phyloP scores from a whole-genome alignment of 2,888 invertebrate genomes.

The Polylopha cassiicola region DNA sequence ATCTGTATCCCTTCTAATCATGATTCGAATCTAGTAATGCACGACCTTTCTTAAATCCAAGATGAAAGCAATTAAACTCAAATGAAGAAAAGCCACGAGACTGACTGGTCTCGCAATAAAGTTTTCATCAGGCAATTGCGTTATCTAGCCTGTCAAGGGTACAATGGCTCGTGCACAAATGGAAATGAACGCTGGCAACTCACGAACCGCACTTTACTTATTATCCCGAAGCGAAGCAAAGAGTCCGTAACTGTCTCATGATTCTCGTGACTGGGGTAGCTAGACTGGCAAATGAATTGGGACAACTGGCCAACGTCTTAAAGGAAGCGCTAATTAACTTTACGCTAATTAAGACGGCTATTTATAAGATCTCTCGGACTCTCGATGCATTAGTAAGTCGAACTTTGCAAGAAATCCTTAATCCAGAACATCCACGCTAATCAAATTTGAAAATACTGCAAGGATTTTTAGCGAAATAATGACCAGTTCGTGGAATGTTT shows the following conservation, averaged over 20 bases:
- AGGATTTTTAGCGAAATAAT: too few relatives aligned
- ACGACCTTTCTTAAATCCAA: constrained; percentile 5
- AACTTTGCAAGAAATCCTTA: too few relatives aligned
- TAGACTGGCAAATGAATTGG: constrained; percentile 29
- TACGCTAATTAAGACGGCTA: constrained; percentile 12
- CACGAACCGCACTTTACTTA: constrained; percentile 48
- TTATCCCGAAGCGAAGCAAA: constrained; percentile 38
- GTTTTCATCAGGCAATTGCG: constrained; percentile 22
- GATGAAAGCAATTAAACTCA: constrained; percentile 8
- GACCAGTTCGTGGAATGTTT: too few relatives aligned
- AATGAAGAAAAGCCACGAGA: constrained; percentile 16
- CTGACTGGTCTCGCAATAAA: constrained; percentile 19
- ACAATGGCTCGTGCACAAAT: constrained; percentile 35
- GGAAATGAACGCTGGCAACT: constrained; percentile 41
- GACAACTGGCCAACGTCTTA: constrained; percentile 11
- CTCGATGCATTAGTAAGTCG: too few relatives aligned
- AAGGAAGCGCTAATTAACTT: constrained; percentile 11
- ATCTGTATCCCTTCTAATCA: neutral
- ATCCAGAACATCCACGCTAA: too few relatives aligned
- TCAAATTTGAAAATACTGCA: too few relatives aligned
- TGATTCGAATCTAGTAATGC: constrained; percentile 1
- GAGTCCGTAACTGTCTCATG: constrained; percentile 35
- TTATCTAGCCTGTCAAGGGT: constrained; percentile 23
- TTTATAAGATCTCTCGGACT: neutral
- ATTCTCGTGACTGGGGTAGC: constrained; percentile 34